Base-by-base conservation (phyloP, 2,797 vertebrate species). In the Pristis pectinata region DNA sequence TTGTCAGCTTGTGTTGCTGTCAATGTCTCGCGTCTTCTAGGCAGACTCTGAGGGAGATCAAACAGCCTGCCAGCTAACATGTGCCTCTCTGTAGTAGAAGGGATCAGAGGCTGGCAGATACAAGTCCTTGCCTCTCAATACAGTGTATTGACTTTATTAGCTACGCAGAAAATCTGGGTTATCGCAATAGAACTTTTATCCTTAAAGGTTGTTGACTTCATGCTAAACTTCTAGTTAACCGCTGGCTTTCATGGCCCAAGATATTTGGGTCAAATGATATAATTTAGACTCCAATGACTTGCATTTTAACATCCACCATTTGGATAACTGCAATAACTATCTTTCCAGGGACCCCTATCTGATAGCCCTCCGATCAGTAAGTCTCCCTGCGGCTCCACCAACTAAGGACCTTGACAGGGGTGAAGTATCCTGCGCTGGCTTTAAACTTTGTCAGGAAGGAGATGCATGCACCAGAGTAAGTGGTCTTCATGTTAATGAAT, bases 401-500 rank as follows among this genome's bases (percentile, higher is more conserved):
- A 97, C 95, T 0, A 95, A 97, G 0, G 95, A 97, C 82, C 98
- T 97, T 96, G 98, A 96, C 0, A 97, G 99, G 0, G 98, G 98
- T 44, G 99, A 99, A 96, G 98, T 98, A 0, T 96, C 99, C 41
- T 99, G 98, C 95, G 98, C 99, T 0, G 99, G 99, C 72, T 99
- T 99, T 97, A 98, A 98, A 95, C 97, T 99, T 96, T 98, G 97
- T 98, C 97, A 98, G 0, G 98, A 98, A 95, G 98, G 97, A 37
- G 97, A 96, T 85, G 96, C 97, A 61, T 94, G 95, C 94, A 98
- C 98, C 95, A 99, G 99, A 98, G 99, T 99, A 96, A 95, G 96
- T 9, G 61, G 67, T 22, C 85, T 61, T 17, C 83, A 11, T 4
- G 6, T 89, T n/a, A 64, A 37, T 64, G n/a, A 91, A n/a, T 64